A percentile compares a stretch with the other conserved stretches of the same genome.
Conservation (phyloP, 64 coral and sea anemone genomes). For the Dendronephthya gigantea region DNA sequence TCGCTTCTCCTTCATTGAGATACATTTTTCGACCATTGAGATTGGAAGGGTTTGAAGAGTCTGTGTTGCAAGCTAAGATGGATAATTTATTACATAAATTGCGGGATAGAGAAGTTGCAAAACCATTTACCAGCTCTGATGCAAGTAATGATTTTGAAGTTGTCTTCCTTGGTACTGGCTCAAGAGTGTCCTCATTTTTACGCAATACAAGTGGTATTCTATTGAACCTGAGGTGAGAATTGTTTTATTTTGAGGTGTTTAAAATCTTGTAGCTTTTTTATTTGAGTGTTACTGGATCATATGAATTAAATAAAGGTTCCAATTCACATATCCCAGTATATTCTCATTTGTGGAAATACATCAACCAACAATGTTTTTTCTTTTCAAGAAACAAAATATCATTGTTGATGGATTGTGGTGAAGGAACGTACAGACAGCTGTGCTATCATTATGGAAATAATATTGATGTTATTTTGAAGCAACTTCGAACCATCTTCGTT, state of each 20-base stretch:
- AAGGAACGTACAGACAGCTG: slow-evolving; percentile 3
- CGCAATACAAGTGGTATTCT: neutral
- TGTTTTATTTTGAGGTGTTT: neutral
- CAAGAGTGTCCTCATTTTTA: neutral
- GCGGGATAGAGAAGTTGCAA: neutral
- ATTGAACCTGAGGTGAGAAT: neutral
- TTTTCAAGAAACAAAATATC: neutral
- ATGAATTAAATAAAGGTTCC: too few relatives aligned
- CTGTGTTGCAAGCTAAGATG: neutral
- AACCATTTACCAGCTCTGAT: neutral
- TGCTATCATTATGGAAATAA: slow-evolving; percentile 4
- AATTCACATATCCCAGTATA: too few relatives aligned
- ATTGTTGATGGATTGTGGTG: neutral
- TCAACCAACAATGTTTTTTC: neutral
- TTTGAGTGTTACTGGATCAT: too few relatives aligned
- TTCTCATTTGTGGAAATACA: too few relatives aligned
- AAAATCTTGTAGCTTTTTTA: too few relatives aligned
- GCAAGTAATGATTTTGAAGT: slow-evolving; percentile 2
- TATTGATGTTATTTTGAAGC: neutral
- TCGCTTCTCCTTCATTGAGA: neutral
- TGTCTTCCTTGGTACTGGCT: neutral
- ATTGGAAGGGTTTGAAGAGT: neutral
- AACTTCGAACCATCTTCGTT: neutral
- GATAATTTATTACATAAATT: neutral
- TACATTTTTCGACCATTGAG: neutral